Conservation (phyloP, 2,888 invertebrate genomes). For the Caenorhabditis sp. region DNA sequence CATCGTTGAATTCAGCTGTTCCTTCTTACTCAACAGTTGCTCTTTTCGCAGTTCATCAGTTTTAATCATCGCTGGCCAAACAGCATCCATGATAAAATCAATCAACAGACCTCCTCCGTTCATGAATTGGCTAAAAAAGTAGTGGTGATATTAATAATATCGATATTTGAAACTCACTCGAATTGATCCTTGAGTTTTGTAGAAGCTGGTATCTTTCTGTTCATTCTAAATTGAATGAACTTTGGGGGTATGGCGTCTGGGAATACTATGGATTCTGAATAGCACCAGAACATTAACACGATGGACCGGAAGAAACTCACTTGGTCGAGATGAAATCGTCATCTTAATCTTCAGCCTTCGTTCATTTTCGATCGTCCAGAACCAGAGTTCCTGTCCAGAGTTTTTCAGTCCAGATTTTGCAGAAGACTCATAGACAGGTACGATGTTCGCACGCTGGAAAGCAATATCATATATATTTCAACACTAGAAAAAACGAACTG, state of each 20-base stretch:
- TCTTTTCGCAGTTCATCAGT: not conserved
- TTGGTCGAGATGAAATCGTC: too few relatives aligned
- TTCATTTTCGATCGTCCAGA: not conserved
- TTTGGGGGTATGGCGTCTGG: not conserved
- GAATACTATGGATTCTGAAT: conserved; percentile 13
- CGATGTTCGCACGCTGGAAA: not conserved
- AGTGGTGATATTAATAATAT: not conserved
- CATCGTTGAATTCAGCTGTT: not conserved
- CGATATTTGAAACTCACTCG: conserved; percentile 4
- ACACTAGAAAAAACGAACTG: not conserved
- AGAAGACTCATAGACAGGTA: not conserved
- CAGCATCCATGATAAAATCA: conserved; percentile 22
- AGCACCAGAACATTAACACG: too few relatives aligned
- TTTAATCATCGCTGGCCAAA: not conserved
- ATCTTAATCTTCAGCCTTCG: too few relatives aligned
- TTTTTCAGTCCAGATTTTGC: not conserved
- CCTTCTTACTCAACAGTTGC: too few relatives aligned
- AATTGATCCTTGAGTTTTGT: conserved; percentile 14
- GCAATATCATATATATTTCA: not conserved
- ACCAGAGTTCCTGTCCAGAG: not conserved
- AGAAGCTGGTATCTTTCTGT: not conserved
- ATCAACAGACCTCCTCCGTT: conserved; percentile 22
- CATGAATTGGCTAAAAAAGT: conserved; percentile 27
- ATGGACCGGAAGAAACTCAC: not conserved
- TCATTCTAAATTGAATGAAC: not conserved